Evolutionary conservation across 1,140 invertebrate species (phyloP), one percentile per base, ranked within the genome.

Genomic region (Mesaphorura yosii): DNA sequence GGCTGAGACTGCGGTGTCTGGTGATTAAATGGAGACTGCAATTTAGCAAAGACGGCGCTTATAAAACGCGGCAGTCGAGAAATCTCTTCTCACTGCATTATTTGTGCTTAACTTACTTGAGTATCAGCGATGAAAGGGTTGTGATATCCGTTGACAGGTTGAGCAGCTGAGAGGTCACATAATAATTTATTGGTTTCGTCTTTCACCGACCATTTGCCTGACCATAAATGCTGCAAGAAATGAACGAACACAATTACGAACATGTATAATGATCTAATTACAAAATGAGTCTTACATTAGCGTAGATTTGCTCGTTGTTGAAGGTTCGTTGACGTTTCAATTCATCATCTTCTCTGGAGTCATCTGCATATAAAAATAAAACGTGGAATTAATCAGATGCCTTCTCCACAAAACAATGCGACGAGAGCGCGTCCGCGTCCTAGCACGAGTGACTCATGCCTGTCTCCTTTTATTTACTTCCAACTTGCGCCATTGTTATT

Each of bases 141-240:
- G 40, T 53, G 57, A 51, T 57, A 52, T 49, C 57, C 57, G 39
- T 42, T 54, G 17, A 50, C 48, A 39, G 46, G 55, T 53, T 54
- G 59, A 49, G 57, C 49, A 44, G 45, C 39, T 27, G 51, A 37
- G 23, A 55, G 53, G 53, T 55, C 53, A 44, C 56, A 53, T 27
- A 58, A 46, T 23, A 58, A 46, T 55, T 59, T 55, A 17, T 42
- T 52, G 27, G 52, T 48, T 39, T 60, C 59, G 44, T 60, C 59
- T 45, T 60, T 60, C 40, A 60, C 59, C 31, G 47, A 48, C 59
- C 59, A 60, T 54, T 60, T 60, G 20, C 59, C 55, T 19, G 57
- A 45, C 46, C 46, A 48, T 5, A 48, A 20, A 22, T 48, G 46
- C 46, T 48, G 23, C 44, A 46, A 26, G 10, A 25, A 48, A 48